phyloP scores from a whole-genome alignment of 2,797 vertebrate species.

The Pangasius sanitwongsei region DNA sequence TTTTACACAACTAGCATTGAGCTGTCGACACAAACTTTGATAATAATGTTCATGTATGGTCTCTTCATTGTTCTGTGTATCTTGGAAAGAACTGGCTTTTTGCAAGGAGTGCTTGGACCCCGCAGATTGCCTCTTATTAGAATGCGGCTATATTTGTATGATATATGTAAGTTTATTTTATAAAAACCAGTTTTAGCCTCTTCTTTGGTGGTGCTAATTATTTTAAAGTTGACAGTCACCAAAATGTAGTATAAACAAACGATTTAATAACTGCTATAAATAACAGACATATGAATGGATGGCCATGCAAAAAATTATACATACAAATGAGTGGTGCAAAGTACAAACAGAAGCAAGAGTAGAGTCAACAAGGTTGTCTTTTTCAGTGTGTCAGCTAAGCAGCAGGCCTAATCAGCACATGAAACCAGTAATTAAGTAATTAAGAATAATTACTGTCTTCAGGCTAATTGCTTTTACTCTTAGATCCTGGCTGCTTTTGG shows the following conservation, averaged over 20 bases:
- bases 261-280: constrained; percentile 10
- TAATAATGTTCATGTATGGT: not conserved
- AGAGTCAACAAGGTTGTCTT: not conserved
- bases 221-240: not conserved
- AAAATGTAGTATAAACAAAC: not conserved
- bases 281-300: not conserved
- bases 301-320: not conserved
- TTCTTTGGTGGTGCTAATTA: not conserved
- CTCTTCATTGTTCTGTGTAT: not conserved
- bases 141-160: not conserved
- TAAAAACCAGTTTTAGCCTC: not conserved
- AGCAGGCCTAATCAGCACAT: constrained; percentile 33
- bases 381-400: constrained; percentile 17
- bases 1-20: not conserved
- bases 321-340: not conserved
- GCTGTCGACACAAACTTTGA: not conserved
- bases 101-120: not conserved
- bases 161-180: not conserved
- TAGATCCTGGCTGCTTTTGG: not conserved
- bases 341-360: not conserved
- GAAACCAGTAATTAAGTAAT: constrained; percentile 20
- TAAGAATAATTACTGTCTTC: constrained; percentile 32
- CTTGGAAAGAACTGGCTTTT: not conserved
- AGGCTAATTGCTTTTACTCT: constrained; percentile 12
- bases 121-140: not conserved